Evolutionary conservation across 2,888 invertebrate genomes (phyloP).

Genomic region (Erebia ligea): DNA sequence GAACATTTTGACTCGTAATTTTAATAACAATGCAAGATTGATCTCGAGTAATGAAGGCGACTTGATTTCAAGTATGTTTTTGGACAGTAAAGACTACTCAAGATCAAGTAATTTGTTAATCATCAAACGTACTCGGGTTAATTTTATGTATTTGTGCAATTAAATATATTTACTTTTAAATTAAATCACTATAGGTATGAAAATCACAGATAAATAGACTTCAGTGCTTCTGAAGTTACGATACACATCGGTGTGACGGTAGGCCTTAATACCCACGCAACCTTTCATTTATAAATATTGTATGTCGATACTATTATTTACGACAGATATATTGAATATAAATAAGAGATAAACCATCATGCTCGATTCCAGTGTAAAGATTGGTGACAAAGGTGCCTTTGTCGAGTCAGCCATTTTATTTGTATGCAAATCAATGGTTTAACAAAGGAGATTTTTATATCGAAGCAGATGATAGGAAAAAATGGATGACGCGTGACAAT

Average conservation of each 20-base stretch:
- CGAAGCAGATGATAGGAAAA: constrained; percentile 50
- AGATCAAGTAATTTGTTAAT: too few species aligned
- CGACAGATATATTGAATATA: constrained; percentile 77
- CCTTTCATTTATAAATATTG: constrained; percentile 79
- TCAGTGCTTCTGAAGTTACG: not conserved
- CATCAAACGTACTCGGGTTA: not conserved
- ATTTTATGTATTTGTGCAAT: too few species aligned
- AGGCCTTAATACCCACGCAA: constrained; percentile 61
- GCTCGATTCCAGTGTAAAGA: constrained; percentile 70
- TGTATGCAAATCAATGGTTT: constrained; percentile 74
- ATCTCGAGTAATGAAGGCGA: not conserved
- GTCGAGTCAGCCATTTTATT: constrained; percentile 78
- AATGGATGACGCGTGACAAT: constrained; percentile 20
- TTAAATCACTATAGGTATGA: not conserved
- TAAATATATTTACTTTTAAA: not conserved
- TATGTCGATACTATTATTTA: constrained; percentile 78
- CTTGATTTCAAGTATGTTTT: constrained; percentile 2
- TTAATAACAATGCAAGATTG: not conserved
- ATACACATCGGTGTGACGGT: constrained; percentile 52
- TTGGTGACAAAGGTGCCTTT: constrained; percentile 74
- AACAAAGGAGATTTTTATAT: constrained; percentile 59
- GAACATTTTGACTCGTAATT: not conserved
- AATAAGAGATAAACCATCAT: constrained; percentile 77
- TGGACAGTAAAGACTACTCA: not conserved
- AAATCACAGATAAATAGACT: not conserved